Percentiles rank a stretch among this genome's conserved stretches.
Evolutionary conservation across 2,113 vertebrate genomes (phyloP).

Genomic region (Pomatostomus ruficeps): DNA sequence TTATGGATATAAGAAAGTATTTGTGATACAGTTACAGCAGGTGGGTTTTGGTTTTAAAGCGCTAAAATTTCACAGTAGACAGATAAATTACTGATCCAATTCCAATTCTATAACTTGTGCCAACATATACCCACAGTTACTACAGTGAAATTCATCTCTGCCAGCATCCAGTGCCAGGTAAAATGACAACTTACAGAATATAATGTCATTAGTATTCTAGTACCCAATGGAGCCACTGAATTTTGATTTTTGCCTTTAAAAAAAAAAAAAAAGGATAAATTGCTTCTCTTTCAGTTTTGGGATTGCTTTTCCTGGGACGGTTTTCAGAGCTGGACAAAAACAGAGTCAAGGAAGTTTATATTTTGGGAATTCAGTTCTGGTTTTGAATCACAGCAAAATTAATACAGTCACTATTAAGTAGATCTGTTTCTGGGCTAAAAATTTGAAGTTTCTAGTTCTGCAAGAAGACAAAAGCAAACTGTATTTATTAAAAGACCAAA

Average conservation of each 20-base stretch:
- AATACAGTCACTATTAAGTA: background rate
- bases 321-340: background rate
- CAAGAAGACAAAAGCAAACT: background rate
- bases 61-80: background rate
- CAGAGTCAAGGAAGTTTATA: background rate
- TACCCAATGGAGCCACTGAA: background rate
- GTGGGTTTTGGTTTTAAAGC: background rate
- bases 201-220: background rate
- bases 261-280: background rate
- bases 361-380: background rate
- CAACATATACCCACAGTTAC: background rate
- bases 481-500: background rate
- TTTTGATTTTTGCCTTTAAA: background rate
- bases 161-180: background rate
- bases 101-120: background rate
- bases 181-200: background rate
- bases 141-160: background rate
- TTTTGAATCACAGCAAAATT: background rate
- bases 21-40: background rate
- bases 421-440: background rate
- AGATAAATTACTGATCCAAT: background rate
- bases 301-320: background rate
- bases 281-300: background rate
- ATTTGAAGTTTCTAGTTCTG: background rate
- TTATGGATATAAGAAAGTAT: background rate